Evolutionary conservation across 2,113 vertebrate genomes (phyloP).

Genomic region (Microtus pennsylvanicus): DNA sequence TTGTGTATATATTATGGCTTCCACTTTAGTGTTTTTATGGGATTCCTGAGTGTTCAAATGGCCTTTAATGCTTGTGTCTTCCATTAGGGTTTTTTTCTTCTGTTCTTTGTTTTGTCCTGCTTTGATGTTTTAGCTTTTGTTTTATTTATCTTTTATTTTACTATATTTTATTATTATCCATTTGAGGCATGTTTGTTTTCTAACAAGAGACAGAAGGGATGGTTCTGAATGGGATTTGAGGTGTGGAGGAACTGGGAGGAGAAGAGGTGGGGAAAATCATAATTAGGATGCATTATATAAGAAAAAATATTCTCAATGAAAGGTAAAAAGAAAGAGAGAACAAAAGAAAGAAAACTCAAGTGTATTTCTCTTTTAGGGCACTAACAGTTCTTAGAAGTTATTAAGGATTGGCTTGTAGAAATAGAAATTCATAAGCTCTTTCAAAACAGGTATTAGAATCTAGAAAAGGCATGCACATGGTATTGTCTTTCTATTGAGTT

Average conservation of each 20-base stretch:
- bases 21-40: too few relatives aligned
- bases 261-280: background rate
- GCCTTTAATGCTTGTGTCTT: too few relatives aligned
- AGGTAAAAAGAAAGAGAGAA: background rate
- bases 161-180: background rate
- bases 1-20: background rate
- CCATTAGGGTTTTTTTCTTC: too few relatives aligned
- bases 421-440: slow-evolving; percentile 21
- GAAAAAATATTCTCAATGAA: background rate
- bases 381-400: background rate
- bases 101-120: too few relatives aligned
- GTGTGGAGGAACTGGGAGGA: background rate
- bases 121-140: background rate
- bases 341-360: background rate
- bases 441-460: background rate
- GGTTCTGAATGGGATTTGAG: background rate
- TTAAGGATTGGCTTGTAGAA: background rate
- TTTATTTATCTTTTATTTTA: background rate
- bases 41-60: too few relatives aligned
- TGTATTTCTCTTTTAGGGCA: background rate
- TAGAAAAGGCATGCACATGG: background rate
- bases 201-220: background rate
- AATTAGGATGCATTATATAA: background rate
- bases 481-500: slow-evolving; percentile 13
- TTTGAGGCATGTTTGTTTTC: background rate